A percentile compares a stretch with the other conserved stretches of the same genome.
phyloP scores from a whole-genome alignment of 1,140 invertebrate genomes.

The Ditylenchus dipsaci region DNA sequence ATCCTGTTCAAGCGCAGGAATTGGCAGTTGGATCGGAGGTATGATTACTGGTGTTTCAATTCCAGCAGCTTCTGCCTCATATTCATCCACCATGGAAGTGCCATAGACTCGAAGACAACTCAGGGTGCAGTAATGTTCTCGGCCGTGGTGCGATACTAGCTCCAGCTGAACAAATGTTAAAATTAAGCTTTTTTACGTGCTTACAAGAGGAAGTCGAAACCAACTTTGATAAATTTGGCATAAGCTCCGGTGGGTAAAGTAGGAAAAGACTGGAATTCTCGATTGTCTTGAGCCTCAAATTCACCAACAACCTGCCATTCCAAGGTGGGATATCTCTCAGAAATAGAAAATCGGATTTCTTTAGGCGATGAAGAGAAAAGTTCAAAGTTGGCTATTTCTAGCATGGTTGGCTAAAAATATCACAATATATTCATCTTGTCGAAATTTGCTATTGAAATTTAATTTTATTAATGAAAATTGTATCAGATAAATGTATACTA shows the following conservation, averaged over 20 bases:
- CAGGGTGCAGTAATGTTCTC: conserved; percentile 93
- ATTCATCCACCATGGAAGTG: conserved; percentile 65
- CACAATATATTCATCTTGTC: no score
- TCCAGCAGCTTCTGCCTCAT: conserved; percentile 52
- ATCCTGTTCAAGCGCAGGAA: no score
- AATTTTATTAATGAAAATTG: no score
- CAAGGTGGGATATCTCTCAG: conserved; percentile 81
- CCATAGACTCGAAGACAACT: conserved; percentile 85
- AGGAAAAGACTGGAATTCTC: conserved; percentile 80
- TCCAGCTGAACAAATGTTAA: conserved; percentile 14
- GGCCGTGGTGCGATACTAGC: conserved; percentile 21
- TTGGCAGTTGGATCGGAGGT: no score
- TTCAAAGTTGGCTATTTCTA: conserved; percentile 95
- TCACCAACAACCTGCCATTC: conserved; percentile 84
- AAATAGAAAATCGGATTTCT: conserved; percentile 75
- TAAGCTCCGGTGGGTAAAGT: conserved; percentile 72
- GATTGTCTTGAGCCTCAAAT: conserved; percentile 78
- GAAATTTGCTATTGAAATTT: no score
- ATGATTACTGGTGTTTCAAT: background rate
- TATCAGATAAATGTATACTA: background rate
- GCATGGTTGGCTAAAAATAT: conserved; percentile 60
- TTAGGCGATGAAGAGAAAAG: conserved; percentile 92
- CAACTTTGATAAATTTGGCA: conserved; percentile 78
- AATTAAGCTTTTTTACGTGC: background rate
- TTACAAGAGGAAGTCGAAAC: background rate